These are phyloP conservation scores for Amphiura filiformis DNA, from an alignment of 35 echinoderm and acorn worm genomes.

Conservation along the genomic window DNA sequence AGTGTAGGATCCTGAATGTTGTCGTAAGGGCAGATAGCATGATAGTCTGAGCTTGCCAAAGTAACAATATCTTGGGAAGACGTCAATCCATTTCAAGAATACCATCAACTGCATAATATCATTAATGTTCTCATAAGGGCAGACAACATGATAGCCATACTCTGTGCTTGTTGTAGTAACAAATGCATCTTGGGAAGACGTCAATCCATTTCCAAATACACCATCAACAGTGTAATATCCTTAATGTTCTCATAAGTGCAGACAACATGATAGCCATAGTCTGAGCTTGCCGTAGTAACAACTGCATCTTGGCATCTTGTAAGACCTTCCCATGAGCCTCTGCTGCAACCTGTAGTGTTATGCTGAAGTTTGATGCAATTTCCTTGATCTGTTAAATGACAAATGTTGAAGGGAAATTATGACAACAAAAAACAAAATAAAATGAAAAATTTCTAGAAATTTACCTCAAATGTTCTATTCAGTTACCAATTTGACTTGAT, in stretches of 20 bases:
- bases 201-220: not conserved
- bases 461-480: not conserved
- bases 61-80: not conserved
- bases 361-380: conserved; percentile 75
- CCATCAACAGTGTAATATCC: conserved; percentile 81
- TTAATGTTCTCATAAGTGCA: conserved; percentile 84
- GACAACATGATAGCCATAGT: conserved; percentile 92
- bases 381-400: conserved; percentile 68
- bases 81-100: not conserved
- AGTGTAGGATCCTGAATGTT: not conserved
- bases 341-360: conserved; percentile 50
- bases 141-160: conserved; percentile 86
- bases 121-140: conserved; percentile 86
- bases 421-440: too few species aligned
- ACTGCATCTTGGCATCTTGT: conserved; percentile 70
- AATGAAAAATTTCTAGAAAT: not conserved
- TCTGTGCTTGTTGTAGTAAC: conserved; percentile 85
- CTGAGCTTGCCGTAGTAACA: conserved; percentile 83
- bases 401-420: not conserved
- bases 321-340: conserved; percentile 77
- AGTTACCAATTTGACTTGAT: not conserved
- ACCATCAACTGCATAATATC: conserved; percentile 65
- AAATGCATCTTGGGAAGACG: conserved; percentile 58
- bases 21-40: not conserved
- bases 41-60: not conserved